Evolutionary conservation across 53 echinoderm and acorn worm genomes (phyloP), one percentile per base, ranked within the genome.

Genomic region (Henricia sp.): DNA sequence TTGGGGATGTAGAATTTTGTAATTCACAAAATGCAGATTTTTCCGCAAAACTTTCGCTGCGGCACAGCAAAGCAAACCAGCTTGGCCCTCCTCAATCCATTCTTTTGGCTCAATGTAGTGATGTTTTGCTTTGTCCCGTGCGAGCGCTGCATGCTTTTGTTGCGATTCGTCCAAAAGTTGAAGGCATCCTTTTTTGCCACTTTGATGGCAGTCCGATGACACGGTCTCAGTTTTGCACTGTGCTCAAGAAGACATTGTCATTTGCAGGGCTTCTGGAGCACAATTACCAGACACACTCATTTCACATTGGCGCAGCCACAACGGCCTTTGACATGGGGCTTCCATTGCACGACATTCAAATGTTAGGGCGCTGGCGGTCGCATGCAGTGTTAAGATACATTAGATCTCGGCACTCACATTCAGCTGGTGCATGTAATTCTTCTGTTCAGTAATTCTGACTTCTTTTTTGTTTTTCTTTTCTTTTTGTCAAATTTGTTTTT

Each of bases 381-480:
- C 11, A 69, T 40, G 68, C 69, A n/a, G 41, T 40, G 41, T 69
- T 69, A 24, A 24, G 23, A 6, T 69, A 69, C 44, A 69, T 69
- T 6, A 40, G 69, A 6, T 8, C 44, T 21, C 20, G n/a, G n/a
- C n/a, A n/a, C n/a, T n/a, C n/a, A n/a, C n/a, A n/a, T n/a, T n/a
- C n/a, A n/a, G n/a, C n/a, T n/a, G n/a, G n/a, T n/a, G n/a, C n/a
- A n/a, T n/a, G n/a, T n/a, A n/a, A n/a, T n/a, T n/a, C n/a, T n/a
- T n/a, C n/a, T 69, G 13, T 44, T 44, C 13, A 19, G 5, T 59
- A 8, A 14, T 26, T 19, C 6, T 21, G 21, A 19, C 16, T 19
- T 3, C 3, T 3, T 17, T 16, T 19, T 3, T 4, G 4, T 5
- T 28, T 3, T 6, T 4, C 32, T 60, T 4, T 32, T 28, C 21